Conservation (phyloP, 1,140 invertebrate species). For the Brachionus asplanchnoidis region DNA sequence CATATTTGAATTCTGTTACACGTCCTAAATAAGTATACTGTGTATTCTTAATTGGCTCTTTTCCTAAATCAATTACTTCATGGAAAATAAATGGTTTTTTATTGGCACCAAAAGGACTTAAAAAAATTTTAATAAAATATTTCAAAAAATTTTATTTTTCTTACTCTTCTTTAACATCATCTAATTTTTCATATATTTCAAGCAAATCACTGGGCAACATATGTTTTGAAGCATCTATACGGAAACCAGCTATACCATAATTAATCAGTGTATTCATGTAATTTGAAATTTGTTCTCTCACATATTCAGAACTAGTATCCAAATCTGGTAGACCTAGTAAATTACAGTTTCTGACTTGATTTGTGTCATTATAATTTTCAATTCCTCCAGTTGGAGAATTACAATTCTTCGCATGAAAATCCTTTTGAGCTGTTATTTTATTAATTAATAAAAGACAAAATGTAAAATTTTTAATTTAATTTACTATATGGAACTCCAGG, state of each 20-base stretch:
- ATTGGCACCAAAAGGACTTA: constrained; percentile 44
- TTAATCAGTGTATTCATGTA: constrained; percentile 69
- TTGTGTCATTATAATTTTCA: constrained; percentile 51
- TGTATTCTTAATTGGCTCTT: constrained; percentile 63
- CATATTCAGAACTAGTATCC: constrained; percentile 65
- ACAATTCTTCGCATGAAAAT: constrained; percentile 49
- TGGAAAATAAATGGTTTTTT: constrained; percentile 63
- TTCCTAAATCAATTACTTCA: constrained; percentile 73
- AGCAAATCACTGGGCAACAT: constrained; percentile 29
- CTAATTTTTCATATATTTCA: neutral
- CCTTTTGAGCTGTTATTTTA: neutral
- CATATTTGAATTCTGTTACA: constrained; percentile 70
- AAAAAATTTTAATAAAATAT: neutral
- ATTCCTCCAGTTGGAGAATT: constrained; percentile 49
- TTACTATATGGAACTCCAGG: constrained; percentile 59
- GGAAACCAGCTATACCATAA: constrained; percentile 70
- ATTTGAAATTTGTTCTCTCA: constrained; percentile 65
- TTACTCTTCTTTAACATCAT: neutral
- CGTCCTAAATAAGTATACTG: constrained; percentile 52
- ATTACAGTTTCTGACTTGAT: constrained; percentile 66
- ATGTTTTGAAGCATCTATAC: constrained; percentile 45
- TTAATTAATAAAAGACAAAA: neutral
- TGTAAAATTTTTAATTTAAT: neutral
- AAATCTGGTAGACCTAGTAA: constrained; percentile 69
- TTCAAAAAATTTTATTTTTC: neutral